Percentiles rank a stretch among this genome's conserved stretches.
These are phyloP conservation scores for Glaucomys volans DNA, from an alignment of 2,113 vertebrate species.

Conservation along the genomic window DNA sequence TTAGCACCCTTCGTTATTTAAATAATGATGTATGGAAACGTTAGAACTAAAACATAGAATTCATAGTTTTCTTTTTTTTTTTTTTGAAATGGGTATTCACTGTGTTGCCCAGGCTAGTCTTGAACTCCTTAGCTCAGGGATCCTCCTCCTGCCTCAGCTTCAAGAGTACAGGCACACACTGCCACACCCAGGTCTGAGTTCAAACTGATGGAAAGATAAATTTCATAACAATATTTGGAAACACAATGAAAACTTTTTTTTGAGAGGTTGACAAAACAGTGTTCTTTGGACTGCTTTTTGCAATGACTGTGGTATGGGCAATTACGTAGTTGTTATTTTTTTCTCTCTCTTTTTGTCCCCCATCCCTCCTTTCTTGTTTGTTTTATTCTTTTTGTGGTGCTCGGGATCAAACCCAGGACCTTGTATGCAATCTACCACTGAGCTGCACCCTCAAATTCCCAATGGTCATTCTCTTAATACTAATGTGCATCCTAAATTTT, in stretches of 20 bases:
- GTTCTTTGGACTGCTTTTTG: neutral
- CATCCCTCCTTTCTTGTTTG: too few species aligned
- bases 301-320: neutral
- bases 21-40: neutral
- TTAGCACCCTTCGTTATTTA: neutral
- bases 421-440: neutral
- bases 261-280: neutral
- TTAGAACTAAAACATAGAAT: neutral
- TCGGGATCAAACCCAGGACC: neutral
- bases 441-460: neutral
- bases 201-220: slow-evolving; percentile 28
- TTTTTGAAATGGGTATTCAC: neutral
- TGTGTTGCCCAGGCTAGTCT: neutral
- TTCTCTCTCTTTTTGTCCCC: too few species aligned
- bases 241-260: neutral
- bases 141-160: neutral
- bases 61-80: neutral
- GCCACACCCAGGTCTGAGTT: neutral
- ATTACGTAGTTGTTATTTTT: neutral
- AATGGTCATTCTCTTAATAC: neutral
- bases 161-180: too few species aligned
- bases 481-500: neutral
- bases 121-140: neutral
- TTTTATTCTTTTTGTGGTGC: neutral
- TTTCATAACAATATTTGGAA: slow-evolving; percentile 8